Evolutionary conservation across 2,888 invertebrate species (phyloP), one percentile per base, ranked within the genome.

Genomic region (Andrena dorsata): DNA sequence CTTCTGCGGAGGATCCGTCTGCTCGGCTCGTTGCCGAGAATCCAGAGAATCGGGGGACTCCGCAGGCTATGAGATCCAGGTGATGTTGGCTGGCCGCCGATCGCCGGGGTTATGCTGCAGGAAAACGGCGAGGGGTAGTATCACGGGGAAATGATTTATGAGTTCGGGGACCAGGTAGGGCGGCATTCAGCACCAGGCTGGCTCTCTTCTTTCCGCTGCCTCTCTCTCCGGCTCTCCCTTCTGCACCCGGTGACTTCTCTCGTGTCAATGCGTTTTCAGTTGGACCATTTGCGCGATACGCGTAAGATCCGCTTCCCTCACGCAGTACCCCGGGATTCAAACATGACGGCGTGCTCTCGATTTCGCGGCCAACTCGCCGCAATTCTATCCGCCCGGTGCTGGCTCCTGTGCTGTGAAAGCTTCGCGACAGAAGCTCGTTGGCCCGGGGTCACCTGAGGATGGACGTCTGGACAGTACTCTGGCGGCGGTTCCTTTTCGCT

Each of bases 71-170:
- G 76, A 78, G 73, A 86, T 91, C 91, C 93, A 93, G 92, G 92
- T 93, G 92, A 93, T 92, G 92, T 90, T 92, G 89, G 90, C 88
- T 88, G 90, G 89, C 90, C 89, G 91, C 79, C 90, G 92, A 88
- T 89, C 89, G 85, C 82, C 86, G 86, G 88, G 89, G 89, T 91
- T 91, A 88, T 90, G 91, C 84, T 89, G 88, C 82, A 83, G 90
- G 88, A 82, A 89, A 89, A 90, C 83, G 85, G 86, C 90, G 90
- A 90, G 91, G 92, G 93, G 91, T 91, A 89, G 88, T 87, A 86
- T 85, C 84, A 82, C 90, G 92, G 92, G 91, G 92, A 93, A 90
- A 93, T 94, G 93, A 93, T 93, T 94, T 93, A 94, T 93, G 92
- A 92, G 90, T 86, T 86, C 83, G 87, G 91, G 91, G 90, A 89